Base-by-base conservation (phyloP, 2,113 vertebrate species). In the Heliornis fulica region DNA sequence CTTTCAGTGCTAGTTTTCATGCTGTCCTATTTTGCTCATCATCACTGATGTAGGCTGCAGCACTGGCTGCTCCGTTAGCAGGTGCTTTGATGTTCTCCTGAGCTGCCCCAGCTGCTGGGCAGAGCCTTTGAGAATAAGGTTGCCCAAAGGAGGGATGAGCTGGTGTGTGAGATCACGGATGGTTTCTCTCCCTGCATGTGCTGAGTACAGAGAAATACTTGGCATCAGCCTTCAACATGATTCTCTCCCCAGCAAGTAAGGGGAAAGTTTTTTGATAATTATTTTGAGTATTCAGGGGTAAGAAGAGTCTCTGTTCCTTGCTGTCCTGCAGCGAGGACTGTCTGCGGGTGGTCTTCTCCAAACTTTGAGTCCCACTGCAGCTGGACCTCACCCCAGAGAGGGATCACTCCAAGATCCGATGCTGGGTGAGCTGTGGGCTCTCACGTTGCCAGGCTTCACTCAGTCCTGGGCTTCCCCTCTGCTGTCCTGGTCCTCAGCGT, bases 141-240 rank as follows among this genome's bases (percentile, higher is more conserved):
- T 78, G 57, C 57, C 17, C 53, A 64, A 36, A 50, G 70, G 18
- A 46, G 48, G 22, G n/a, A 2, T 68, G 57, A 46, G 66, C 57
- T 75, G 79, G 9, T 71, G 29, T 63, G 46, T 3, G 20, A 38
- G 51, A 43, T 53, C 48, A 16, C 0, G 4, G 7, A 7, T 36
- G n/a, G 9, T 65, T 86, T 72, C 61, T 75, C 43, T 65, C n/a
- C 36, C 28, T 1, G 0, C 18, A 26, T 2, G 0, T 9, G 8
- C 25, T 13, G 69, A 69, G 31, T 3, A 2, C 61, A 51, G 57
- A n/a, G 10, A 9, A 45, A n/a, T 66, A n/a, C 12, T n/a, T 74
- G 53, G 13, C 22, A 41, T 77, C 54, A 43, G 66, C 57, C 36
- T 96, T 72, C 26, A 50, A 7, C 0, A 0, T 9, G 11, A 18